Base-by-base conservation (phyloP, 23 tunicate genomes). In the Phallusia fumigata region DNA sequence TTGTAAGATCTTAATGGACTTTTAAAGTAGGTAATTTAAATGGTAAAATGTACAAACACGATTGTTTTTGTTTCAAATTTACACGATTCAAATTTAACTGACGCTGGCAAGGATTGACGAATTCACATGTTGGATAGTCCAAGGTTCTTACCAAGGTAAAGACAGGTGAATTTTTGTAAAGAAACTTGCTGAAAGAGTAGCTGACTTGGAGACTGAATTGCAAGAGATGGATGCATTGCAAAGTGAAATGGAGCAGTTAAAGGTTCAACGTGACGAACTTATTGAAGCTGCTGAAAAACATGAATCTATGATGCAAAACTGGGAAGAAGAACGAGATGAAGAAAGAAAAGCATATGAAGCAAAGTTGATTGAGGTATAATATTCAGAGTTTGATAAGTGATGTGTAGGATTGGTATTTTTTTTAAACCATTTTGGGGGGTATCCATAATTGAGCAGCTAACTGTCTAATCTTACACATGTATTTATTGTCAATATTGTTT, bases 251-350 rank as follows among this genome's bases (percentile, higher is more conserved):
- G 87, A 78, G 33, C 72, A 83, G 30, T 3, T 65, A 8, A 77
- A 58, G 47, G 81, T n/a, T n/a, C 24, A 78, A 79, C 49, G 69
- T 35, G 65, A 78, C 0, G 87, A 88, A 69, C 75, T 83, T 51
- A 74, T 77, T 10, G 77, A 51, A 49, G 44, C 65, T 49, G 58
- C 65, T 15, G 92, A 73, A 0, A 82, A 83, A 33, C 44, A 78
- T 28, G 53, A 78, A 32, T 21, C 72, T 74, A 78, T 64, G 84
- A 83, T 78, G 80, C 53, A 72, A 49, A 72, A 53, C 49, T 85
- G 79, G 83, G 89, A 85, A 32, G 89, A 87, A 44, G 92, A 83
- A 65, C 6, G 87, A 51, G 50, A 84, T n/a, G 88, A 84, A 31
- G 87, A 83, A 53, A 83, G 84, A 51, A 86, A 78, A 65, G 84